Evolutionary conservation across 2,888 invertebrate species (phyloP).

Genomic region (Barypeithes pellucidus): DNA sequence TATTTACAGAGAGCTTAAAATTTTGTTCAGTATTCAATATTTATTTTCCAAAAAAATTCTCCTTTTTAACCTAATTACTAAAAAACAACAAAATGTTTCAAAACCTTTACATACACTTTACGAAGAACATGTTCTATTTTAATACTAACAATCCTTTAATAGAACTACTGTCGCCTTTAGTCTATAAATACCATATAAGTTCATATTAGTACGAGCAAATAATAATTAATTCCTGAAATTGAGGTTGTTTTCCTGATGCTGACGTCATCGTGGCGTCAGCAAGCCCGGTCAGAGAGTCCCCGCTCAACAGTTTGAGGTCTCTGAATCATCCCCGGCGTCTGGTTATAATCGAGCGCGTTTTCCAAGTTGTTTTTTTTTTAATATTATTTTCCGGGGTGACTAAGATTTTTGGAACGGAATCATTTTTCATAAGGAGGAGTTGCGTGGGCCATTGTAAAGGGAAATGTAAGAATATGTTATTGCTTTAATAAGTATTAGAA

Average conservation of each 20-base stretch:
- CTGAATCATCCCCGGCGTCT: slow-evolving; percentile 6
- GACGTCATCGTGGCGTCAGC: slow-evolving; percentile 30
- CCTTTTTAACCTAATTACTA: neutral
- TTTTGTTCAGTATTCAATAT: too few relatives aligned
- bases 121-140: neutral
- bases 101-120: too few relatives aligned
- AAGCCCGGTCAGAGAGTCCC: slow-evolving; percentile 10
- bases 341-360: neutral
- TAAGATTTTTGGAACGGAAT: neutral
- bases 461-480: too few relatives aligned
- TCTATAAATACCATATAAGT: neutral
- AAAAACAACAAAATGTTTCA: too few relatives aligned
- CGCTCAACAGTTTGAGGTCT: slow-evolving; percentile 28
- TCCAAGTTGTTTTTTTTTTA: neutral
- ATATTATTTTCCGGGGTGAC: neutral
- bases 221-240: slow-evolving; percentile 3
- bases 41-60: too few relatives aligned
- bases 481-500: too few relatives aligned
- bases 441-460: too few relatives aligned
- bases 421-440: too few relatives aligned
- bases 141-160: neutral
- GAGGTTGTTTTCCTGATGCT: neutral
- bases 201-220: neutral
- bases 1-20: too few relatives aligned
- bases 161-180: neutral